A percentile compares a stretch with the other conserved stretches of the same genome.
Evolutionary conservation across 2,797 vertebrate species (phyloP).

Genomic region (Thripadectes ignobilis): DNA sequence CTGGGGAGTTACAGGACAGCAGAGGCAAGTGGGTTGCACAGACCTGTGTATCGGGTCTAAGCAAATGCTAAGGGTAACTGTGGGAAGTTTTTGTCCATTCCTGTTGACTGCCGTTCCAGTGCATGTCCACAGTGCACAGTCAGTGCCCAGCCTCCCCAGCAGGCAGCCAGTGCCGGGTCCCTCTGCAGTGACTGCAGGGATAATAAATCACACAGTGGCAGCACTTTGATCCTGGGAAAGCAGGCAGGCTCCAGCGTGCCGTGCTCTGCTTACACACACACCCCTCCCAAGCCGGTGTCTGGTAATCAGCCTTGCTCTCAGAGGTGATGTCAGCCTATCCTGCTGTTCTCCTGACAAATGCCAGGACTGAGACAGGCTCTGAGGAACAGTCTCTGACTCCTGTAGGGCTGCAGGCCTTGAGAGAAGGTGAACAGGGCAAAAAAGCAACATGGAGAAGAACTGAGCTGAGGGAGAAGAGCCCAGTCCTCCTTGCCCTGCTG

Average conservation of each 20-base stretch:
- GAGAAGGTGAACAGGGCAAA: not conserved
- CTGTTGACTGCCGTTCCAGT: not conserved
- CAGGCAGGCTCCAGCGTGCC: not conserved
- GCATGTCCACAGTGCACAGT: not conserved
- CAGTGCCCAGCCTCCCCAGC: not conserved
- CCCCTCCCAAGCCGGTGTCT: not conserved
- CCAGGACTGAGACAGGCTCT: not conserved
- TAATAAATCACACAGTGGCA: conserved; percentile 20
- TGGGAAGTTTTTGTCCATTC: not conserved
- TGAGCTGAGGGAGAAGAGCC: not conserved
- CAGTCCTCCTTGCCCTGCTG: not conserved
- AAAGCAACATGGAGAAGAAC: not conserved
- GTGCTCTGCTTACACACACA: not conserved
- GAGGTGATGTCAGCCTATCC: conserved; percentile 7
- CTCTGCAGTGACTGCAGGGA: conserved; percentile 47
- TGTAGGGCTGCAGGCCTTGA: not conserved
- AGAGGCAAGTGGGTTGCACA: not conserved
- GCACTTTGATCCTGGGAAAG: not conserved
- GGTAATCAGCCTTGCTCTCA: conserved; percentile 4
- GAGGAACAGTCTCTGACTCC: not conserved
- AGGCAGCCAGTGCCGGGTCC: not conserved
- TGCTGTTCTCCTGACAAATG: not conserved
- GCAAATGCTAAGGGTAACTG: not conserved
- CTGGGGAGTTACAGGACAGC: not conserved
- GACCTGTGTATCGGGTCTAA: not conserved